phyloP scores from a whole-genome alignment of 2,888 invertebrate genomes.

The Apamea sordens region DNA sequence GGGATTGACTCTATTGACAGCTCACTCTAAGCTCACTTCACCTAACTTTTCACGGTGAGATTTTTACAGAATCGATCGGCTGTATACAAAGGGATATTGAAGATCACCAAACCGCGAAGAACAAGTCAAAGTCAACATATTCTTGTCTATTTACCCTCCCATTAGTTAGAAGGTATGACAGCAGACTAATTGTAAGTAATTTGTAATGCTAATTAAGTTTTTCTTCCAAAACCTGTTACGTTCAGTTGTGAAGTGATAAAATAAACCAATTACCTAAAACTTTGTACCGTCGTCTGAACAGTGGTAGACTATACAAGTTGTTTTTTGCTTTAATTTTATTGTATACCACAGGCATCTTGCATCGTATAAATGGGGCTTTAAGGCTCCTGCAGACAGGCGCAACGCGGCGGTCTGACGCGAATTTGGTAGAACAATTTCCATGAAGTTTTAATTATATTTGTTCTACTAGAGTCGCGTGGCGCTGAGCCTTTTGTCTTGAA shows the following conservation, averaged over 20 bases:
- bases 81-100: neutral
- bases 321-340: neutral
- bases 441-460: too few species aligned
- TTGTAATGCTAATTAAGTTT: constrained; percentile 14
- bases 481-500: neutral
- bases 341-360: neutral
- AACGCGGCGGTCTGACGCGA: too few species aligned
- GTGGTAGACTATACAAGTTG: neutral
- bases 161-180: neutral
- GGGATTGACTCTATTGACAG: too few species aligned
- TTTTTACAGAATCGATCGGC: too few species aligned
- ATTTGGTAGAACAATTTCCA: too few species aligned
- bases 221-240: neutral
- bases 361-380: neutral
- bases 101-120: constrained; percentile 7
- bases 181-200: neutral
- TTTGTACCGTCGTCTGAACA: neutral
- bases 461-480: too few species aligned
- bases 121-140: neutral
- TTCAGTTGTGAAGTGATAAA: constrained; percentile 5
- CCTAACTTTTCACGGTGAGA: too few species aligned
- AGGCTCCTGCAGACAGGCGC: too few species aligned
- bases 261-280: neutral
- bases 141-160: constrained; percentile 5
- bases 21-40: too few species aligned